Evolutionary conservation across 2,888 invertebrate genomes (phyloP), one percentile per base, ranked within the genome.

Genomic region (Cyaniris semiargus): DNA sequence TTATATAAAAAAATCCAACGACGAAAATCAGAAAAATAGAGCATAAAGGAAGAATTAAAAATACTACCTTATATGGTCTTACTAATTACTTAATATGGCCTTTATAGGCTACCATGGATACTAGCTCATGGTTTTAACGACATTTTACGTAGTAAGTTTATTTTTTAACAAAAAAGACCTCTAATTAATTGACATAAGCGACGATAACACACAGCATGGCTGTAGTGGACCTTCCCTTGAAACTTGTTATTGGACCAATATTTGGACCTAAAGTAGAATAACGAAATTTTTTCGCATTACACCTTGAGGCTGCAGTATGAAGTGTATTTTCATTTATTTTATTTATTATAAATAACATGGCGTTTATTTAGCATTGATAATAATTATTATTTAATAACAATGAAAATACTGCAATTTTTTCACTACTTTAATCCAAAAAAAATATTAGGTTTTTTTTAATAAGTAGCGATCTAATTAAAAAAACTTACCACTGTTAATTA

Each of bases 161-260:
- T 53, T 18, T 53, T 53, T 53, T 53, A 53, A 53, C 53, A 18
- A 53, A 53, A 34, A 53, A 53, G 5, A 53, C 18, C 53, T 53
- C 13, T 53, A 5, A 53, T 53, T 53, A 53, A 5, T 53, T 53
- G 53, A 53, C 53, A 53, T 18, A 53, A 53, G 53, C 53, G 53
- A 53, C 4, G 15, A 15, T 53, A 53, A 18, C 23, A 21, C 23
- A 60, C 58, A 66, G 23, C 27, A 66, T 27, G 60, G 13, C 23
- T 27, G 66, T 27, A 3, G 66, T 66, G 15, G 27, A 27, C 66
- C 66, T 66, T 66, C 23, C 66, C 27, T 27, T 66, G 66, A 66
- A 66, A 66, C 66, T 66, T 27, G 66, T 66, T 66, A 66, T 66
- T 66, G 27, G 27, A 66, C 27, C 66, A 66, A 66, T 66, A 66